A percentile compares a stretch with the other conserved stretches of the same genome.
phyloP scores from a whole-genome alignment of 2,113 vertebrate species.

The Pseudolaguvia tuberculata region DNA sequence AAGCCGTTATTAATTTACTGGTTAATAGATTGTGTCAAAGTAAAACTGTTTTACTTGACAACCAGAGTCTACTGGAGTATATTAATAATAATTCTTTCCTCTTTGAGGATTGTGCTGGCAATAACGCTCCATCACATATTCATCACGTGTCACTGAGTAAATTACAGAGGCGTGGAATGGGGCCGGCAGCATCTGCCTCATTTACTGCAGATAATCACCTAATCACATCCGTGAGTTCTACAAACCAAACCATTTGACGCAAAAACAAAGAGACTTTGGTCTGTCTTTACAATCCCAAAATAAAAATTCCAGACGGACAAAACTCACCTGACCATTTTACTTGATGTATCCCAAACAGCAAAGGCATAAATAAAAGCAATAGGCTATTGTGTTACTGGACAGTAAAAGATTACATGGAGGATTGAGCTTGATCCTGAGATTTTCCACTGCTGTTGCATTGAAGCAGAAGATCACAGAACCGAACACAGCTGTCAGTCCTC shows the following conservation, averaged over 20 bases:
- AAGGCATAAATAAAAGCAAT: background rate
- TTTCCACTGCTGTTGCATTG: background rate
- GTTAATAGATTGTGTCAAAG: background rate
- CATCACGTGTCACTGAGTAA: slow-evolving; percentile 4
- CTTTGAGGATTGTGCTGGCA: background rate
- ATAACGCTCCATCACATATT: slow-evolving; percentile 2
- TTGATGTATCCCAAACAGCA: background rate
- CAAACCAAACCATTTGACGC: slow-evolving; percentile 25
- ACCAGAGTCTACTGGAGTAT: background rate
- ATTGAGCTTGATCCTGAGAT: background rate
- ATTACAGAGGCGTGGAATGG: background rate
- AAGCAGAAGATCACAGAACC: slow-evolving; percentile 20
- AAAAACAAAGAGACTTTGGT: slow-evolving; percentile 2
- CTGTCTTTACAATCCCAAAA: background rate
- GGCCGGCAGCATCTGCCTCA: slow-evolving; percentile 16
- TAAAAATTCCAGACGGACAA: background rate
- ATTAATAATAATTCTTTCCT: background rate
- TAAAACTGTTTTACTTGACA: background rate
- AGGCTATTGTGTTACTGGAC: background rate
- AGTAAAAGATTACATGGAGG: slow-evolving; percentile 12
- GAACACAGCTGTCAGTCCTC: slow-evolving; percentile 24
- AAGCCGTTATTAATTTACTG: background rate
- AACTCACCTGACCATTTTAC: background rate
- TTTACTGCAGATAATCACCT: slow-evolving; percentile 22
- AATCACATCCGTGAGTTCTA: slow-evolving; percentile 9